Percentiles rank a stretch among this genome's conserved stretches.
These are phyloP conservation scores for Ormyrus nitidulus DNA, from an alignment of 2,888 invertebrate species.

Conservation along the genomic window DNA sequence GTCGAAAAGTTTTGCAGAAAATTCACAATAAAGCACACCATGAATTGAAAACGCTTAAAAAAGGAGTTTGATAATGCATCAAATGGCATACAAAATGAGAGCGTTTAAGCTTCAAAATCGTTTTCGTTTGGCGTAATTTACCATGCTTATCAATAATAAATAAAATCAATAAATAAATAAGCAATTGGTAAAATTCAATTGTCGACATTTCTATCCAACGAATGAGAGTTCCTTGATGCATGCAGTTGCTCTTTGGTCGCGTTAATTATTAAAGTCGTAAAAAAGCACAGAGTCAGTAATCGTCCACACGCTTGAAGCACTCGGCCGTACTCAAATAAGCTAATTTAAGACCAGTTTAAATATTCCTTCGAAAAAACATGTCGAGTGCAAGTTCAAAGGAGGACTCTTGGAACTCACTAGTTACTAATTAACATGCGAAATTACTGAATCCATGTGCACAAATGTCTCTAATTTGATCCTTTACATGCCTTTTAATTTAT, in stretches of 20 bases:
- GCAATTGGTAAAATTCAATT: no score
- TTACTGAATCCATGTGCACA: conserved; percentile 62
- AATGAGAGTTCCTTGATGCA: no score
- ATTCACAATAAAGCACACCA: neutral
- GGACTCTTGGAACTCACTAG: conserved; percentile 63
- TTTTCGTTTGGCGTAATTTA: neutral
- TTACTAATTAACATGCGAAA: conserved; percentile 67
- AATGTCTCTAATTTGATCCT: no score
- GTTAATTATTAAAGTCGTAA: neutral
- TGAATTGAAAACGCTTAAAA: conserved; percentile 14
- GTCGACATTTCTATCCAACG: no score
- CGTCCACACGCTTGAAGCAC: neutral
- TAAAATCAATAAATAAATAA: no score
- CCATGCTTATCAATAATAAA: no score
- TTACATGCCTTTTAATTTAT: no score
- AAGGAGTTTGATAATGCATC: neutral
- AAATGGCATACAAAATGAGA: conserved; percentile 4
- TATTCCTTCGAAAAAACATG: no score
- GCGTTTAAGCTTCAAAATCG: conserved; percentile 4
- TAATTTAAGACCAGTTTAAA: conserved; percentile 23
- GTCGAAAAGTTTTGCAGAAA: neutral
- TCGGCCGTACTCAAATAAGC: conserved; percentile 5
- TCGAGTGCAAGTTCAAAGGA: conserved; percentile 60
- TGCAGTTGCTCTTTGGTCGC: no score
- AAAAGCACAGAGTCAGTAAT: conserved; percentile 14